Conservation (phyloP, 2,113 vertebrate genomes). For the Periophthalmus modestus region DNA sequence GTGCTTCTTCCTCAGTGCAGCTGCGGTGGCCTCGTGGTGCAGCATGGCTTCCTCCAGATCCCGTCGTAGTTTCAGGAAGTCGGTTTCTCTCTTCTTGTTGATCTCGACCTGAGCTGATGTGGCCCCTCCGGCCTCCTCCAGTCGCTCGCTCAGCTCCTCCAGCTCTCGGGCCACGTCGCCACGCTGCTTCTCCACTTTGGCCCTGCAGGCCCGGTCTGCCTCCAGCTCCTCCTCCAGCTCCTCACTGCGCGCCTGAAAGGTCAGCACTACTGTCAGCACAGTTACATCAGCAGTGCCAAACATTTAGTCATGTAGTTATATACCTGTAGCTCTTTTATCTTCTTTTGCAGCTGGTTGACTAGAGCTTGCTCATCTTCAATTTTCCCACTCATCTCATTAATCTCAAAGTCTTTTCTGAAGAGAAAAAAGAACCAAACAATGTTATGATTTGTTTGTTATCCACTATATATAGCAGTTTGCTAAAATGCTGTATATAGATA, state of each 20-base stretch:
- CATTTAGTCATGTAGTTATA: not conserved
- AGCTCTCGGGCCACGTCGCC: slow-evolving; percentile 87
- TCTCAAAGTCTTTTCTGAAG: slow-evolving; percentile 92
- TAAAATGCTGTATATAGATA: no score
- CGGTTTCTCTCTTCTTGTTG: slow-evolving; percentile 86
- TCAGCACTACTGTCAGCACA: not conserved
- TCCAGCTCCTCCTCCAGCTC: slow-evolving; percentile 94
- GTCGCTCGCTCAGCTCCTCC: slow-evolving; percentile 88
- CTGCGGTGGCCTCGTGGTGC: slow-evolving; percentile 83
- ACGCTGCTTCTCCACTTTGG: slow-evolving; percentile 90
- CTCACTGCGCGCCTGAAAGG: slow-evolving; percentile 83
- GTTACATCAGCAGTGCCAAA: not conserved
- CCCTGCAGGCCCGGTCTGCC: slow-evolving; percentile 82
- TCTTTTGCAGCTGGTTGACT: slow-evolving; percentile 88
- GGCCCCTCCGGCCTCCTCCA: slow-evolving; percentile 87
- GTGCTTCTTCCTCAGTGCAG: slow-evolving; percentile 86
- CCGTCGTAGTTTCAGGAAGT: slow-evolving; percentile 84
- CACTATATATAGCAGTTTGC: not conserved
- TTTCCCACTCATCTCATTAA: slow-evolving; percentile 83
- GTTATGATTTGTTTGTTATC: not conserved
- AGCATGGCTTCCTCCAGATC: slow-evolving; percentile 89
- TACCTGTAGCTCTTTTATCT: slow-evolving; percentile 93
- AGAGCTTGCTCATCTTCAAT: slow-evolving; percentile 88
- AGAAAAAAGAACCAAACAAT: not conserved
- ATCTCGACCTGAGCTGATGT: slow-evolving; percentile 85